These are phyloP conservation scores for Drosophila neotestacea DNA, from an alignment of 2,888 invertebrate species.

Conservation along the genomic window DNA sequence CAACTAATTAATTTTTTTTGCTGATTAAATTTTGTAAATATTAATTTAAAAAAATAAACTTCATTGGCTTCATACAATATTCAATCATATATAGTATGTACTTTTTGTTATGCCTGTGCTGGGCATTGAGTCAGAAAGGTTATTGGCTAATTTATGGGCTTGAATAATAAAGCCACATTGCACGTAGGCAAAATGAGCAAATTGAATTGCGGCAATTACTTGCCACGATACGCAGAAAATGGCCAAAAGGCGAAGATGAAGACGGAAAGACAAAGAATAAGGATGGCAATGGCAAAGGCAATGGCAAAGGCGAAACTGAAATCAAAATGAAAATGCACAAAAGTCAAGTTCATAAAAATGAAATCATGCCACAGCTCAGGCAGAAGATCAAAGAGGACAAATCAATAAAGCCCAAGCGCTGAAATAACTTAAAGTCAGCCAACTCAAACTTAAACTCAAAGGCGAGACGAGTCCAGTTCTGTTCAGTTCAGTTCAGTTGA, in stretches of 20 bases:
- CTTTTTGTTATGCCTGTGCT: slow-evolving; percentile 13
- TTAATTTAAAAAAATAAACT: slow-evolving; percentile 29
- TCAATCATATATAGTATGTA: slow-evolving; percentile 1
- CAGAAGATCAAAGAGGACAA: slow-evolving; percentile 82
- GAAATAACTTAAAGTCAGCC: slow-evolving; percentile 76
- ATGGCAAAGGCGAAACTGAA: slow-evolving; percentile 13
- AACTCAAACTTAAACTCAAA: neutral
- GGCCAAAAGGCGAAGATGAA: slow-evolving; percentile 13
- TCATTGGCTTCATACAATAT: slow-evolving; percentile 21
- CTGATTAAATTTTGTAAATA: slow-evolving; percentile 9
- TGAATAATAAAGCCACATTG: slow-evolving; percentile 65
- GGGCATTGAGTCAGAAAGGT: slow-evolving; percentile 30
- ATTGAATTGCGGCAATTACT: slow-evolving; percentile 80
- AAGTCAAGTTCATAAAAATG: slow-evolving; percentile 81
- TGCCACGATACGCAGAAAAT: slow-evolving; percentile 79
- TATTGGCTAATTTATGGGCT: slow-evolving; percentile 47
- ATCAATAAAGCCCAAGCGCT: slow-evolving; percentile 73
- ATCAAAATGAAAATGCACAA: slow-evolving; percentile 63
- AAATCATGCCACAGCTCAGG: slow-evolving; percentile 79
- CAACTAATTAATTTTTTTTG: neutral
- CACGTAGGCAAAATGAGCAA: slow-evolving; percentile 76
- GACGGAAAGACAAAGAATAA: slow-evolving; percentile 3
- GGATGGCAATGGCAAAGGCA: slow-evolving; percentile 2
- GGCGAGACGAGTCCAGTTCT: slow-evolving; percentile 9
- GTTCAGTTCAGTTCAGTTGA: slow-evolving; percentile 9